Evolutionary conservation across 35 echinoderm and acorn worm species (phyloP).

Genomic region (Lytechinus variegatus): DNA sequence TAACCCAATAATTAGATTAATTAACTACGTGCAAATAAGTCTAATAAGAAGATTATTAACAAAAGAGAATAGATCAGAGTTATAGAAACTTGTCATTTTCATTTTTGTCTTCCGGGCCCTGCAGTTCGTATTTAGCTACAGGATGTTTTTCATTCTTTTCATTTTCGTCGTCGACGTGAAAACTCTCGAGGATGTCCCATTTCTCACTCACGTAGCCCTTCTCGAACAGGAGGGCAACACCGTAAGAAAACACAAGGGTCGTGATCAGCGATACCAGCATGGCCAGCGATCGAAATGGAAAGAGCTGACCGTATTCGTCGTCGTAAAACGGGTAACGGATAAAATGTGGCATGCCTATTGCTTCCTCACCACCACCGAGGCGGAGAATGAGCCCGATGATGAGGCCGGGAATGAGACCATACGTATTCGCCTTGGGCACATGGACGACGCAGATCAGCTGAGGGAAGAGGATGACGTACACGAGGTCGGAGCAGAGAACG

Average conservation of each 20-base stretch:
- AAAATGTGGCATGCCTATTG: constrained; percentile 60
- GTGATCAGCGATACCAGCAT: constrained; percentile 78
- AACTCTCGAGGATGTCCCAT: constrained; percentile 71
- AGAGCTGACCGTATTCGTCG: constrained; percentile 67
- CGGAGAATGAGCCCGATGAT: constrained; percentile 83
- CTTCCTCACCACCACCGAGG: constrained; percentile 80
- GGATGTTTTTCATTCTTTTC: neutral
- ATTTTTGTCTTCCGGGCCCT: neutral
- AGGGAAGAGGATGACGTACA: constrained; percentile 89
- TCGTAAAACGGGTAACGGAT: constrained; percentile 81
- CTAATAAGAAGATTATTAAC: too few species aligned
- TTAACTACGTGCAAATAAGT: too few species aligned
- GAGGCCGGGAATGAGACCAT: constrained; percentile 74
- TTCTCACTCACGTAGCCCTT: constrained; percentile 39
- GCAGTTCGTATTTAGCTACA: neutral
- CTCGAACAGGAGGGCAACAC: constrained; percentile 63
- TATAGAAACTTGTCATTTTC: too few species aligned
- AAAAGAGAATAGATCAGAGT: too few species aligned
- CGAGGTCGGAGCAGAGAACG: constrained; percentile 90
- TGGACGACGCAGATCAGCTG: constrained; percentile 88
- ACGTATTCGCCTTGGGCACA: constrained; percentile 75
- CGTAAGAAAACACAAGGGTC: constrained; percentile 66
- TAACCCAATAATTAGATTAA: too few species aligned
- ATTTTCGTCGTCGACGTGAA: neutral
- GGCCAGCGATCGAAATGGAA: constrained; percentile 80